phyloP scores from a whole-genome alignment of 2,888 invertebrate genomes.

The Megamerina dolium region DNA sequence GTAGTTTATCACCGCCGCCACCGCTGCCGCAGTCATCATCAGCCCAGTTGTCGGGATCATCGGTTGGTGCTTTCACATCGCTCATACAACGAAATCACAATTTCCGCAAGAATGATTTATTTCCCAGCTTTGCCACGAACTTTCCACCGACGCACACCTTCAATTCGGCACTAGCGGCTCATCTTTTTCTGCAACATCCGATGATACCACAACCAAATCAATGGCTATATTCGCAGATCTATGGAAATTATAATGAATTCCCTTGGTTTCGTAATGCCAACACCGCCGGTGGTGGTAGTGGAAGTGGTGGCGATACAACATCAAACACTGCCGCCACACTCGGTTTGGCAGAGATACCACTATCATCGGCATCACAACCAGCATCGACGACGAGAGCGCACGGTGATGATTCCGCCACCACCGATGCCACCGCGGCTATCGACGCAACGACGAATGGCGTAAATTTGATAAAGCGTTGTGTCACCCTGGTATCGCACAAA shows the following conservation, averaged over 20 bases:
- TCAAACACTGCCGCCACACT: conserved; percentile 23
- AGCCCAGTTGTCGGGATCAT: conserved; percentile 24
- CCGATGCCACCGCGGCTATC: conserved; percentile 16
- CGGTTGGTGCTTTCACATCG: conserved; percentile 47
- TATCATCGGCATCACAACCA: conserved; percentile 3
- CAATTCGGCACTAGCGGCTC: conserved; percentile 60
- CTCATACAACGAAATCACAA: conserved; percentile 44
- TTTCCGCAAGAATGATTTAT: conserved; percentile 32
- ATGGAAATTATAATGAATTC: conserved; percentile 63
- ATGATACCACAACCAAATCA: conserved; percentile 70
- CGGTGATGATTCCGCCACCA: conserved; percentile 6
- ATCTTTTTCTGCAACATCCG: conserved; percentile 68
- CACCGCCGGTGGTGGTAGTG: conserved; percentile 23
- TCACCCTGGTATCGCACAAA: conserved; percentile 45
- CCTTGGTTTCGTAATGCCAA: conserved; percentile 55
- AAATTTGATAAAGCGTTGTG: conserved; percentile 45
- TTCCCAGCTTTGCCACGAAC: conserved; percentile 50
- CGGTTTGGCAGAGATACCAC: conserved; percentile 15
- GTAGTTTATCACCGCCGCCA: conserved; percentile 41
- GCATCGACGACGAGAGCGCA: conserved; percentile 6
- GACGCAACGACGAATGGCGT: conserved; percentile 32
- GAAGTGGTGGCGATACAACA: too few species aligned
- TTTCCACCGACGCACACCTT: conserved; percentile 50
- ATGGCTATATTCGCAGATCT: conserved; percentile 72
- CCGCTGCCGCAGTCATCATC: conserved; percentile 15